Evolutionary conservation across 2,113 vertebrate genomes (phyloP).

Genomic region (Zosterops borbonicus): DNA sequence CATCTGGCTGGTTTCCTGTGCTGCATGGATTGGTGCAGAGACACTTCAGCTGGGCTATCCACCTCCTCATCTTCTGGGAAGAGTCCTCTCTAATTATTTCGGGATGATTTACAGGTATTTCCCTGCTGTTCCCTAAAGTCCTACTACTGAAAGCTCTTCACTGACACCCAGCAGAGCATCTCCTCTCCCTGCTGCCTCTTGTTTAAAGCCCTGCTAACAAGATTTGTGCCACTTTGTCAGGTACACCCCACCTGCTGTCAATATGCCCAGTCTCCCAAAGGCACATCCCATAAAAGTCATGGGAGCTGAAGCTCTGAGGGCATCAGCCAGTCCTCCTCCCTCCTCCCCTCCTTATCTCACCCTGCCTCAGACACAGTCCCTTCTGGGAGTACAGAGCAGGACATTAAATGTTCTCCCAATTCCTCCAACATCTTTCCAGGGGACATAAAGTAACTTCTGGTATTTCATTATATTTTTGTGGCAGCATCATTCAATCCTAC

Average conservation of each 20-base stretch:
- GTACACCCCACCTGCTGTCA: no score
- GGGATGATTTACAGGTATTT: neutral
- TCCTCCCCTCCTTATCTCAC: no score
- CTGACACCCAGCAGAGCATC: neutral
- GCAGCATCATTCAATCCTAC: neutral
- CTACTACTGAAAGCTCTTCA: neutral
- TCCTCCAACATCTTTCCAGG: neutral
- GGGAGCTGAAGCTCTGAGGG: neutral
- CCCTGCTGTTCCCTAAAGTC: neutral
- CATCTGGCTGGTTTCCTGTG: neutral
- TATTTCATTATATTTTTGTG: neutral
- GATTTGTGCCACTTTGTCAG: neutral
- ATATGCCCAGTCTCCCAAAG: neutral
- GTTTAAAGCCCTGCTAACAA: neutral
- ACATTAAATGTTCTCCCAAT: fast-evolving
- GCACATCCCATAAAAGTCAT: neutral
- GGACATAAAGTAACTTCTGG: fast-evolving
- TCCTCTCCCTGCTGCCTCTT: neutral
- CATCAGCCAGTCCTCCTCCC: neutral
- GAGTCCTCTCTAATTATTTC: neutral
- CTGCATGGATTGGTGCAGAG: neutral
- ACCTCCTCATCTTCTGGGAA: no score
- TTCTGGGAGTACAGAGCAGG: fast-evolving
- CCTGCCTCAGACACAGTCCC: neutral
- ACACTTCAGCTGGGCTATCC: neutral